A percentile compares a stretch with the other conserved stretches of the same genome.
These are phyloP conservation scores for Choloepus hoffmanni DNA, from an alignment of 2,113 vertebrate genomes.

Conservation along the genomic window DNA sequence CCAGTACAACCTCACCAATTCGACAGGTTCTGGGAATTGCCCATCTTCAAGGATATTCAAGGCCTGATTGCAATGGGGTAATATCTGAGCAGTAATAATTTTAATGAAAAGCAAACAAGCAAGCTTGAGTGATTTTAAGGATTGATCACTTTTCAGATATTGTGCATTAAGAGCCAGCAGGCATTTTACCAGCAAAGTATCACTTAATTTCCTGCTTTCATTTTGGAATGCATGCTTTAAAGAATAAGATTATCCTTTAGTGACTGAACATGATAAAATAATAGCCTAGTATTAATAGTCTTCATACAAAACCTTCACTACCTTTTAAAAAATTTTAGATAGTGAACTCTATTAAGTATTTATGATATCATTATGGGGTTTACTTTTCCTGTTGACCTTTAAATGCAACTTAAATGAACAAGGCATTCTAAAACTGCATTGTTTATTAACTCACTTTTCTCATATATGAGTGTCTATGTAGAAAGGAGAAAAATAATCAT, in stretches of 20 bases:
- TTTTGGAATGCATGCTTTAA: conserved; percentile 17
- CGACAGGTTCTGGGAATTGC: not conserved
- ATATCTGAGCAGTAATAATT: not conserved
- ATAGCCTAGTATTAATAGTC: not conserved
- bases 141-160: not conserved
- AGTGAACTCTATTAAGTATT: not conserved
- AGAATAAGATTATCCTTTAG: conserved; percentile 12
- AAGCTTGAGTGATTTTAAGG: not conserved
- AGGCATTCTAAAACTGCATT: not conserved
- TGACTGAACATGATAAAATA: not conserved
- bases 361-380: not conserved
- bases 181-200: conserved; percentile 47
- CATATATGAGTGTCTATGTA: not conserved
- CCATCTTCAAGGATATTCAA: not conserved
- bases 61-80: not conserved
- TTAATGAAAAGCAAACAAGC: conserved; percentile 65
- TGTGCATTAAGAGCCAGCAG: conserved; percentile 36
- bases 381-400: conserved; percentile 24
- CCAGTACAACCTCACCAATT: not conserved
- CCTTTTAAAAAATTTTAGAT: not conserved
- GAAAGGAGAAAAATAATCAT: not conserved
- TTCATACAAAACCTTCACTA: not conserved
- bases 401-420: not conserved
- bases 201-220: conserved; percentile 69
- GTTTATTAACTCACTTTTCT: not conserved